These are phyloP conservation scores for Coilia nasus DNA, from an alignment of 2,797 vertebrate genomes.

Conservation along the genomic window DNA sequence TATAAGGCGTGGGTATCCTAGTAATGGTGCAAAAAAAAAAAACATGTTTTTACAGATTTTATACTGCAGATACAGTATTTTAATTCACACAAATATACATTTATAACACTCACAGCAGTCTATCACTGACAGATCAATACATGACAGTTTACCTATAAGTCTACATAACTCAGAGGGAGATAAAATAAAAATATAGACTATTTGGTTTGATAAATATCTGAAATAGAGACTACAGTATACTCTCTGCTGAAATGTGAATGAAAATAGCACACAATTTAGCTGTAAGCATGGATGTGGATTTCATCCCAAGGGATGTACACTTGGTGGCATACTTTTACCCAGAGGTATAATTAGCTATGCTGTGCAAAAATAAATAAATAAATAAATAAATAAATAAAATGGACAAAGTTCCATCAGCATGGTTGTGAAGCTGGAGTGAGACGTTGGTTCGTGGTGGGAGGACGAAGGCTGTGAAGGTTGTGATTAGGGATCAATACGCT, in stretches of 20 bases:
- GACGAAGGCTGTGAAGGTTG: background rate
- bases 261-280: background rate
- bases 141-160: background rate
- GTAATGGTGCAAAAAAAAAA: too few relatives aligned
- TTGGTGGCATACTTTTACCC: constrained; percentile 18
- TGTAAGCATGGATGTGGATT: constrained; percentile 2
- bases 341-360: constrained; percentile 17
- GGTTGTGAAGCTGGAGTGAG: background rate
- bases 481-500: constrained; percentile 41
- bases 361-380: background rate
- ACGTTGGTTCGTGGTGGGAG: background rate
- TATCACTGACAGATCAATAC: background rate
- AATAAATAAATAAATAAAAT: background rate
- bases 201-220: constrained; percentile 11
- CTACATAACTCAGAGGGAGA: background rate
- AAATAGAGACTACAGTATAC: background rate
- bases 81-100: background rate
- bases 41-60: background rate
- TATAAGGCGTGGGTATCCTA: too few relatives aligned
- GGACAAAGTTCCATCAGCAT: constrained; percentile 1
- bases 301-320: constrained; percentile 3
- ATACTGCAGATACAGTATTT: background rate
- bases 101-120: background rate
- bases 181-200: background rate
- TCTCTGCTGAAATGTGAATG: background rate